These are phyloP conservation scores for Papilio protenor DNA, from an alignment of 2,888 invertebrate species.

Conservation along the genomic window DNA sequence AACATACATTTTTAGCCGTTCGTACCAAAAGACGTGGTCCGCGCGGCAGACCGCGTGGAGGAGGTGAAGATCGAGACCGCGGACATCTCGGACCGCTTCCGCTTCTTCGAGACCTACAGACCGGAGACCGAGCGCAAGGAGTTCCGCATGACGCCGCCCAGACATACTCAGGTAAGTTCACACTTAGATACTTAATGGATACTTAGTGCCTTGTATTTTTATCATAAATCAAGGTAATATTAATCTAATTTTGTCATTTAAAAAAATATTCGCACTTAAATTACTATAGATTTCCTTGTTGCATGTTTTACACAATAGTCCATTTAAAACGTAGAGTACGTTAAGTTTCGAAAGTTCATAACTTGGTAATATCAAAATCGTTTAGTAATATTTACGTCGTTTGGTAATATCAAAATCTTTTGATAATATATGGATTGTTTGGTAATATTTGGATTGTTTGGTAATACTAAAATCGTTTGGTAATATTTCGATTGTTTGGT, in stretches of 20 bases:
- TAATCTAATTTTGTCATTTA: neutral
- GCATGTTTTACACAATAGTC: too few relatives aligned
- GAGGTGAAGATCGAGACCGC: conserved; percentile 92
- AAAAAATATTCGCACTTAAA: too few relatives aligned
- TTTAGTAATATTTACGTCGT: too few relatives aligned
- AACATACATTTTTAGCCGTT: conserved; percentile 64
- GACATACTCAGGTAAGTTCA: conserved; percentile 85
- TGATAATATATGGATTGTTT: too few relatives aligned
- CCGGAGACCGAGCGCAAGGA: conserved; percentile 88
- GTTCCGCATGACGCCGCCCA: conserved; percentile 95
- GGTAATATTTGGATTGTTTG: too few relatives aligned
- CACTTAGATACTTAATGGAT: neutral
- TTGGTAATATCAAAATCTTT: too few relatives aligned
- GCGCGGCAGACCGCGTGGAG: conserved; percentile 88
- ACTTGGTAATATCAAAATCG: too few relatives aligned
- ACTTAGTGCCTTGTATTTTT: neutral
- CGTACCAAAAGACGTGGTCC: conserved; percentile 88
- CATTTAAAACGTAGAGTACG: too few relatives aligned
- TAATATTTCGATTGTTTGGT: neutral
- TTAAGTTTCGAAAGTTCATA: too few relatives aligned
- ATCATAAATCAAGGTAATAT: neutral
- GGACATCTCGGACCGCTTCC: conserved; percentile 93
- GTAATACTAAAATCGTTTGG: neutral
- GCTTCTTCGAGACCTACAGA: conserved; percentile 95
- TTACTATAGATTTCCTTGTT: too few relatives aligned